These are phyloP conservation scores for Cantharis nigra DNA, from an alignment of 2,888 invertebrate species.

Conservation along the genomic window DNA sequence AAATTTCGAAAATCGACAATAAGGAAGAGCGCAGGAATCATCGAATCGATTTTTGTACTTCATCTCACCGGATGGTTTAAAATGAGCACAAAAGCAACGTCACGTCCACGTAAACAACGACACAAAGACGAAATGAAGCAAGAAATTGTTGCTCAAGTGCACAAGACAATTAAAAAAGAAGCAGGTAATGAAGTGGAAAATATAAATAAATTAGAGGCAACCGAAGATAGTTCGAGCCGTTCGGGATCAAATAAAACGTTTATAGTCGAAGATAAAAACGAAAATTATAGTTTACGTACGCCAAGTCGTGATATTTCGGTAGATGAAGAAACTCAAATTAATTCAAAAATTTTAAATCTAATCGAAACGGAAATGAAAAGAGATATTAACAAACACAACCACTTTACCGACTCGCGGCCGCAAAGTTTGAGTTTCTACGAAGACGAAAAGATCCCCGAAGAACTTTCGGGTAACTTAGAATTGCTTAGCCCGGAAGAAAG, in stretches of 20 bases:
- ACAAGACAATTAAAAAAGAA: constrained; percentile 44
- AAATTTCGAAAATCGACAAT: not conserved
- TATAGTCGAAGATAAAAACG: constrained; percentile 45
- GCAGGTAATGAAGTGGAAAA: constrained; percentile 38
- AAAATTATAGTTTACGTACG: constrained; percentile 45
- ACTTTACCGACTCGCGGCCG: constrained; percentile 55
- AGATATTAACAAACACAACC: constrained; percentile 52
- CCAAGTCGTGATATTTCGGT: constrained; percentile 59
- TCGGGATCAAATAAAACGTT: constrained; percentile 47
- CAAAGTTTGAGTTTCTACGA: constrained; percentile 57
- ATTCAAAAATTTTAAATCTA: constrained; percentile 54
- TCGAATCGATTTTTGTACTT: not conserved
- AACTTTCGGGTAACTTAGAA: constrained; percentile 54
- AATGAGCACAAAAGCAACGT: constrained; percentile 43
- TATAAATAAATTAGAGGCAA: constrained; percentile 40
- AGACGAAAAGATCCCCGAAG: constrained; percentile 55
- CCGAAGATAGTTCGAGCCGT: constrained; percentile 41
- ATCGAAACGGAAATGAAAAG: constrained; percentile 55
- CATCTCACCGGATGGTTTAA: constrained; percentile 10
- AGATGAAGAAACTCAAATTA: constrained; percentile 64
- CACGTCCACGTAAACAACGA: constrained; percentile 47
- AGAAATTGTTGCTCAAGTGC: constrained; percentile 54
- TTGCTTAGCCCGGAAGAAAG: constrained; percentile 55
- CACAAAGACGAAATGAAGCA: constrained; percentile 51
- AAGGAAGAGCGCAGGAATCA: not conserved